A percentile compares a stretch with the other conserved stretches of the same genome.
Conservation (phyloP, 2,113 vertebrate species). For the Marcusenius ussheri region DNA sequence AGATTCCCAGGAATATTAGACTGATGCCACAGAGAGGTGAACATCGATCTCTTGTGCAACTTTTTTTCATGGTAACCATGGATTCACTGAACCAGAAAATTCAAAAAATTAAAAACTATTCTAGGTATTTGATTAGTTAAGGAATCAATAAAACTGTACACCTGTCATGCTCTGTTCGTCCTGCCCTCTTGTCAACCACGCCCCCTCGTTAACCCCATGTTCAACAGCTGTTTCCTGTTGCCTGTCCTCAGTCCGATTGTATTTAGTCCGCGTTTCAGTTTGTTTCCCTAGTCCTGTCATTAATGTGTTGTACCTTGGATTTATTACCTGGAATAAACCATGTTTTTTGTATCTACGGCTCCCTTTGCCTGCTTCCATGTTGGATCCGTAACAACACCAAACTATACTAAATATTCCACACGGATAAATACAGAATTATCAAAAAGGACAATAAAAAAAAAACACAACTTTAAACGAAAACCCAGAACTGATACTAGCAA, state of each 20-base stretch:
- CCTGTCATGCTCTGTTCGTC: too few relatives aligned
- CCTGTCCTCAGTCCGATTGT: too few relatives aligned
- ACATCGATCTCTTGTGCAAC: neutral
- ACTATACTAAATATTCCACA: neutral
- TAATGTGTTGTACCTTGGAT: too few relatives aligned
- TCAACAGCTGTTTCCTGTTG: too few relatives aligned
- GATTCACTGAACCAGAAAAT: neutral
- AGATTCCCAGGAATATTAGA: neutral
- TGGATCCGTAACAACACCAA: neutral
- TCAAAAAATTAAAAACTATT: neutral
- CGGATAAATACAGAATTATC: neutral
- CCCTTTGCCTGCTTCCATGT: too few relatives aligned
- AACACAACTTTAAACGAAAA: neutral
- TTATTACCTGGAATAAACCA: too few relatives aligned
- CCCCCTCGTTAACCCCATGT: too few relatives aligned
- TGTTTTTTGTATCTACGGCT: too few relatives aligned
- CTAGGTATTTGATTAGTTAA: neutral
- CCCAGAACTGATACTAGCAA: neutral
- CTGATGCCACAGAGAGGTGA: neutral
- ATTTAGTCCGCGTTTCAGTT: too few relatives aligned
- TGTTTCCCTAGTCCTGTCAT: too few relatives aligned
- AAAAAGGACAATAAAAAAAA: neutral
- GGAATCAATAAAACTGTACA: neutral
- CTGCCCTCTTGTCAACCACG: too few relatives aligned
- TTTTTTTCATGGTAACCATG: neutral